These are phyloP conservation scores for Cryptocephalus moraei DNA, from an alignment of 2,888 invertebrate species.

Conservation along the genomic window DNA sequence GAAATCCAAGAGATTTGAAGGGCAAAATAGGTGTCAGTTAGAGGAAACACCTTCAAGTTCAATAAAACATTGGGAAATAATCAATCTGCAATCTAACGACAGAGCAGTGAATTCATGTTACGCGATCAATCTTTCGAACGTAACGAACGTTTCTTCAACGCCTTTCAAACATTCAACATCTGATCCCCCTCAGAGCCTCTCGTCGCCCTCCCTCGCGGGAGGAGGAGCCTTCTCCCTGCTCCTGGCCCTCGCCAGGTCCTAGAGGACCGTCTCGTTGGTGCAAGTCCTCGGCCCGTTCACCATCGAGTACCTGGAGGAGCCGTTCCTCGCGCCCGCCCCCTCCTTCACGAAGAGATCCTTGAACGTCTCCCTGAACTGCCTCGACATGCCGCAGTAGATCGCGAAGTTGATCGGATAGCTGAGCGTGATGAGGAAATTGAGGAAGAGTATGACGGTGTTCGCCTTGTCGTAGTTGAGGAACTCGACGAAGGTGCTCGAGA, in stretches of 20 bases:
- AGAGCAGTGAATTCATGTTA: no score
- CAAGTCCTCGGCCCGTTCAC: conserved; percentile 75
- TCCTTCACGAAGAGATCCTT: conserved; percentile 66
- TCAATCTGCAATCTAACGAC: no score
- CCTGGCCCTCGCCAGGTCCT: conserved; percentile 22
- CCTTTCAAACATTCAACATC: no score
- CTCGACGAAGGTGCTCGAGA: conserved; percentile 56
- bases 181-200: no score
- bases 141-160: no score
- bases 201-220: no score
- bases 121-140: no score
- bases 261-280: conserved; percentile 75
- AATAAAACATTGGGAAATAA: no score
- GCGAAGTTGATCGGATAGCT: conserved; percentile 92
- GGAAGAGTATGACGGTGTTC: conserved; percentile 67
- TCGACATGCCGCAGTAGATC: conserved; percentile 92
- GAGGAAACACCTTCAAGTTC: no score
- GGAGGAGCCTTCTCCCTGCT: neutral
- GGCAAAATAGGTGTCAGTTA: no score
- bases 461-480: conserved; percentile 69
- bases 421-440: conserved; percentile 84
- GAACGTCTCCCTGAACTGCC: conserved; percentile 89
- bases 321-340: conserved; percentile 50
- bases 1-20: no score
- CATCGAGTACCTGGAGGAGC: conserved; percentile 67